These are phyloP conservation scores for Enteromius trimaculatus DNA, from an alignment of 2,797 vertebrate species.

Conservation along the genomic window DNA sequence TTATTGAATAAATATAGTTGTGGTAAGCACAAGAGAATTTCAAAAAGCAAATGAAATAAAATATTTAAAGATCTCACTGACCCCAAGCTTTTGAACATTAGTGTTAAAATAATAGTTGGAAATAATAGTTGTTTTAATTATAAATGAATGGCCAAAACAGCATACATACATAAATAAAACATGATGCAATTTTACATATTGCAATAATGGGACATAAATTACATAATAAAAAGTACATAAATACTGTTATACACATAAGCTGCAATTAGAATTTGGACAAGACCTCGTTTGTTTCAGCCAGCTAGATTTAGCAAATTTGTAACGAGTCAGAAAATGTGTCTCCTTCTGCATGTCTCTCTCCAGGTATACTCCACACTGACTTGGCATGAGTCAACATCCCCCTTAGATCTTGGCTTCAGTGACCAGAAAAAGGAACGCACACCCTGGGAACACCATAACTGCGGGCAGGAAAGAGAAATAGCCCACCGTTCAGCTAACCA, in stretches of 20 bases:
- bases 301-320: neutral
- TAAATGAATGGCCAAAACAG: neutral
- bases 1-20: neutral
- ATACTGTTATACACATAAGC: neutral
- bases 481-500: neutral
- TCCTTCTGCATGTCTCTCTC: neutral
- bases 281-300: neutral
- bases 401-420: neutral
- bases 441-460: neutral
- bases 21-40: neutral
- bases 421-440: neutral
- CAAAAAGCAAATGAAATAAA: neutral
- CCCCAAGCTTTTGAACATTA: neutral
- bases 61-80: neutral
- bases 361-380: neutral
- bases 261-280: neutral
- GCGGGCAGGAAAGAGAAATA: neutral
- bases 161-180: neutral
- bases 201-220: neutral
- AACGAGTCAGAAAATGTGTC: neutral
- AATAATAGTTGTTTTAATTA: neutral
- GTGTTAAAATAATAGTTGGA: neutral
- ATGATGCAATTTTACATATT: neutral
- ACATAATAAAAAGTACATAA: neutral
- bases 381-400: neutral